These are phyloP conservation scores for Sisyra nigra DNA, from an alignment of 2,888 invertebrate species.

Conservation along the genomic window DNA sequence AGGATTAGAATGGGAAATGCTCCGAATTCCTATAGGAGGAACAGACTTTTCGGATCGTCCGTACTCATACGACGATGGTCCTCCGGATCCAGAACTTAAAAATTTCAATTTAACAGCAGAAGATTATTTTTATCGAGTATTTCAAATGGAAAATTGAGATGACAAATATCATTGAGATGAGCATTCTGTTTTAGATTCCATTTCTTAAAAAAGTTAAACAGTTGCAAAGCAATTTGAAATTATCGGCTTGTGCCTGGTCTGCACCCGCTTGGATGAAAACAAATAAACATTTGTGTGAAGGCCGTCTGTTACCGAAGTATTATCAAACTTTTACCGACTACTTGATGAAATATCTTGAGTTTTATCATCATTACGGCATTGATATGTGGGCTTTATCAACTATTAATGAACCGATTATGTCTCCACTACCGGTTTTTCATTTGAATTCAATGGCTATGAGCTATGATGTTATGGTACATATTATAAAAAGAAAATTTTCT, in stretches of 20 bases:
- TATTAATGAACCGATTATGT: conserved; percentile 72
- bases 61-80: conserved; percentile 63
- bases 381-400: conserved; percentile 72
- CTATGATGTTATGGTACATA: conserved; percentile 15
- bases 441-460: conserved; percentile 70
- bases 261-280: conserved; percentile 37
- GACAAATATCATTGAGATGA: too few relatives aligned
- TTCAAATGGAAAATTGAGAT: too few relatives aligned
- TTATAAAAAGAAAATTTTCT: too few relatives aligned
- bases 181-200: conserved; percentile 20
- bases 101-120: conserved; percentile 50
- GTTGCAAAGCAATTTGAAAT: conserved; percentile 15
- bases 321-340: conserved; percentile 74
- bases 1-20: conserved; percentile 65
- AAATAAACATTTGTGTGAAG: conserved; percentile 25
- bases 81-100: conserved; percentile 34
- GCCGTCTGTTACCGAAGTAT: conserved; percentile 25
- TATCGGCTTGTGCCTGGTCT: conserved; percentile 37
- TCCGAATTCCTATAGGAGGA: conserved; percentile 71
- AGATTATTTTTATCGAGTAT: conserved; percentile 48
- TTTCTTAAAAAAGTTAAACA: conserved; percentile 17
- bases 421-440: conserved; percentile 32
- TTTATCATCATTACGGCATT: conserved; percentile 50
- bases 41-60: conserved; percentile 68
- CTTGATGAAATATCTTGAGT: conserved; percentile 60